Conservation (phyloP, 2,113 vertebrate species). For the Antechinus flavipes region DNA sequence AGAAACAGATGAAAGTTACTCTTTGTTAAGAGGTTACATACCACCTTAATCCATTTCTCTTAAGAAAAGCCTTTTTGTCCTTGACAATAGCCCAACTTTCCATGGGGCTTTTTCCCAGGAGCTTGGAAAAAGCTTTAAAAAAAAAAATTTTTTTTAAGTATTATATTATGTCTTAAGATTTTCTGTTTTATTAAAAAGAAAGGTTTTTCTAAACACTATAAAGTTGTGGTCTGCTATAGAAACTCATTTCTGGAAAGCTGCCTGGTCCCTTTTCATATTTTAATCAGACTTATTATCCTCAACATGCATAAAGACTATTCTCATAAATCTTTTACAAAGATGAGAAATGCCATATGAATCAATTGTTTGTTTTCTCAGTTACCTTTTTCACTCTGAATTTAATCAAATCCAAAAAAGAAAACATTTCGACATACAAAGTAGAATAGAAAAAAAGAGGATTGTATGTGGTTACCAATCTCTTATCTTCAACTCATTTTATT, state of each 20-base stretch:
- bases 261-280: neutral
- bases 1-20: neutral
- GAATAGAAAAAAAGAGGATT: neutral
- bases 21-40: neutral
- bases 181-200: neutral
- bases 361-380: neutral
- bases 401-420: neutral
- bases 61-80: neutral
- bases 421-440: neutral
- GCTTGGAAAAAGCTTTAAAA: neutral
- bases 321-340: neutral
- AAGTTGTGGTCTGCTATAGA: neutral
- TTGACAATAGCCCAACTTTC: neutral
- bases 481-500: neutral
- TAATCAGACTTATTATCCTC: neutral
- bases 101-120: neutral
- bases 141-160: neutral
- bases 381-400: neutral
- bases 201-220: neutral
- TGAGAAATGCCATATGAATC: neutral
- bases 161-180: neutral
- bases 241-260: neutral
- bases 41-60: neutral
- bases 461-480: neutral
- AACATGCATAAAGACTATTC: neutral